phyloP scores from a whole-genome alignment of 2,113 vertebrate species.

The Halichoerus grypus region DNA sequence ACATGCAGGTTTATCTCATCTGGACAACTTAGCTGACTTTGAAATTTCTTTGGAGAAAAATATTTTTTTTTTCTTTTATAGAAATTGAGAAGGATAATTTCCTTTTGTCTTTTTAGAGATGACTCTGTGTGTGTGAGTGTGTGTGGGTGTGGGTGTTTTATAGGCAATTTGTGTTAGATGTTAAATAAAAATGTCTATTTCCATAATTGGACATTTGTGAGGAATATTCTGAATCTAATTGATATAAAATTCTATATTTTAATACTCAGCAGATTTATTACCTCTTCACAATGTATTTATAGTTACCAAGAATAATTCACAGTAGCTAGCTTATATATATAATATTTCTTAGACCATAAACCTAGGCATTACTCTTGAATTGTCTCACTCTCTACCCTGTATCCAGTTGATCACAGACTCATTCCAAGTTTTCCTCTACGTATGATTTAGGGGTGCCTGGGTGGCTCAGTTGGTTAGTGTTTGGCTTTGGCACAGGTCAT shows the following conservation, averaged over 20 bases:
- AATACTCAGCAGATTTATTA: neutral
- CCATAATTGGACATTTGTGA: neutral
- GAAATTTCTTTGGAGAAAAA: neutral
- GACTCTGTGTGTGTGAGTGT: neutral
- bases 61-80: neutral
- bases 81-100: neutral
- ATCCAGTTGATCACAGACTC: neutral
- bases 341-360: neutral
- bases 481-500: neutral
- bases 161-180: neutral
- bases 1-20: neutral
- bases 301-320: neutral
- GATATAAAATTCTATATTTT: neutral
- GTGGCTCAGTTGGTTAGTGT: neutral
- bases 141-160: neutral
- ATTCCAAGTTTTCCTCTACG: neutral
- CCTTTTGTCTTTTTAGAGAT: neutral
- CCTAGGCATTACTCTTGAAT: neutral
- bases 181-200: neutral
- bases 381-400: neutral
- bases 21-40: neutral
- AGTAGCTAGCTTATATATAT: neutral
- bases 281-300: neutral
- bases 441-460: neutral
- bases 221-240: neutral